These are phyloP conservation scores for Cryptotis parvus DNA, from an alignment of 2,113 vertebrate species.

Conservation along the genomic window DNA sequence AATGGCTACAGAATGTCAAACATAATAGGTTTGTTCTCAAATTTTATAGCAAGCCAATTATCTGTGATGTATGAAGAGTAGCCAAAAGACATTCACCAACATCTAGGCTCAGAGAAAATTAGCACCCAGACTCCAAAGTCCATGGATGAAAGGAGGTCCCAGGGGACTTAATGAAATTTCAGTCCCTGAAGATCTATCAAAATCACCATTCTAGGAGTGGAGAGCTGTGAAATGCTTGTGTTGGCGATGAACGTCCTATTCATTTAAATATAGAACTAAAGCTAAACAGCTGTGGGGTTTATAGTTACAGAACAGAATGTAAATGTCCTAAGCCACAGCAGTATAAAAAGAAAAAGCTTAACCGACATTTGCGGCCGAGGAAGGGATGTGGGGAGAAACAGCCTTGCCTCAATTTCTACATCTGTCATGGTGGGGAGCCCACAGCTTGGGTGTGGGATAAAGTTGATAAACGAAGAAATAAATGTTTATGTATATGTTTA, in stretches of 20 bases:
- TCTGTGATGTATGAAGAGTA: constrained; percentile 38
- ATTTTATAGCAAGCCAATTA: background rate
- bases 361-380: background rate
- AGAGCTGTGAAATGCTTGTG: background rate
- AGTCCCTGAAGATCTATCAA: background rate
- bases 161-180: background rate
- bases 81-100: background rate
- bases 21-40: background rate
- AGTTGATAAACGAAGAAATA: constrained; percentile 31
- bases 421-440: background rate
- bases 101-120: constrained; percentile 17
- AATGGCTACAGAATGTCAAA: background rate
- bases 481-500: background rate
- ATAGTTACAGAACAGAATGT: constrained; percentile 49
- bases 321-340: constrained; percentile 52
- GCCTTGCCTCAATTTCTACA: background rate
- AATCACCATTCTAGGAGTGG: constrained; percentile 23
- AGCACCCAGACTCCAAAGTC: background rate
- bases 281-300: constrained; percentile 51
- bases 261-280: constrained; percentile 55
- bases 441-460: background rate
- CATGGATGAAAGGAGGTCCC: background rate
- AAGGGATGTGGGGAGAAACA: background rate
- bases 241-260: constrained; percentile 24
- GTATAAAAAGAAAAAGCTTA: constrained; percentile 13